Base-by-base conservation (phyloP, 2,888 invertebrate species). In the Tetragonula carbonaria region DNA sequence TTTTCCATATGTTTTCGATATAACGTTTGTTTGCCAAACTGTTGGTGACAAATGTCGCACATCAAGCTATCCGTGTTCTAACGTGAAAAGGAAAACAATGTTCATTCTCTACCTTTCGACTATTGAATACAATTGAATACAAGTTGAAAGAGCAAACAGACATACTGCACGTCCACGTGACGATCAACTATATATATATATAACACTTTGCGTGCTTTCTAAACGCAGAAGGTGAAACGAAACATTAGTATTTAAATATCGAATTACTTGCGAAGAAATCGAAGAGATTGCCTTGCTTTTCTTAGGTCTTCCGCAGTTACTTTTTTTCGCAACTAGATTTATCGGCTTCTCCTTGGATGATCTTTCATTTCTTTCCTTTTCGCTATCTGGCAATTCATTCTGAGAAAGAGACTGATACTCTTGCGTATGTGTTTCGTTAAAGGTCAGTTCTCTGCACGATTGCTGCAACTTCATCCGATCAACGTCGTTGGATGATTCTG, bases 31-130 rank as follows among this genome's bases (percentile, higher is more conserved):
- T 95, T 95, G n/a, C 91, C 93, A 86, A 96, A 95, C 62, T 94
- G 93, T 91, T 95, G 94, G 14, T 94, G 94, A 91, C 96, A 96
- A 66, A 95, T 93, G 50, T 95, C 95, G 91, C 96, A 96, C 68
- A 92, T 94, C 38, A 90, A 70, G 50, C 74, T 51, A 0, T 68
- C 80, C 5, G 59, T 50, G n/a, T 72, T 68, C 90, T 89, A 75
- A 5, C 5, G 1, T 11, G 33, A 62, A 14, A 51, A 59, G 33
- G 13, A 33, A 57, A 8, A 53, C 2, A 21, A 18, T 53, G 8
- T 38, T 21, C 65, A 0, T 6, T 6, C 14, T 16, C 50, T 63
- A 2, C 18, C n/a, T 18, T 70, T 68, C 0, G 2, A 65, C 53
- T 5, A 0, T 18, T 23, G 23, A 23, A 23, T 23, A 23, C 23